These are phyloP conservation scores for Marcusenius ussheri DNA, from an alignment of 2,113 vertebrate species.

Conservation along the genomic window DNA sequence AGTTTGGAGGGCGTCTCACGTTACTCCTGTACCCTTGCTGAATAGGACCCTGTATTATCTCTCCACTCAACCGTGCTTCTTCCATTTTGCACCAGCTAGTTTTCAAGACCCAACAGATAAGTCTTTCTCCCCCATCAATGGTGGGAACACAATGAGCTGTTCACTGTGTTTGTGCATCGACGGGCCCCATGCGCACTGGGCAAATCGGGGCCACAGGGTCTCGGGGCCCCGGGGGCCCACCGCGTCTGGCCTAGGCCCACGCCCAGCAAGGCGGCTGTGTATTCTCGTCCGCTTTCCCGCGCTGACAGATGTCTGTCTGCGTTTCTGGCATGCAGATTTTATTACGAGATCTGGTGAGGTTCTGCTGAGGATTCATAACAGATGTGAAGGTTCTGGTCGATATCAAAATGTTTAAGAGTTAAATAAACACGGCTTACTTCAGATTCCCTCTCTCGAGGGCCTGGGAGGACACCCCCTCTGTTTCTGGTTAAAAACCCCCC, in stretches of 20 bases:
- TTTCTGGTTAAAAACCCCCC: slow-evolving; percentile 67
- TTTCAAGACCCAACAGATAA: slow-evolving; percentile 37
- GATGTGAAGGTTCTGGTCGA: slow-evolving; percentile 64
- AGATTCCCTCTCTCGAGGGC: slow-evolving; percentile 54
- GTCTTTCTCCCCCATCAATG: slow-evolving; percentile 35
- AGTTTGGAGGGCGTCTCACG: slow-evolving; percentile 50
- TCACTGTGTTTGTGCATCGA: slow-evolving; percentile 28
- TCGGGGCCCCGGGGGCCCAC: background rate
- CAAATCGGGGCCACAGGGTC: background rate
- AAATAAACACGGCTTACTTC: slow-evolving; percentile 66
- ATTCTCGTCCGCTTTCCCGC: slow-evolving; percentile 37
- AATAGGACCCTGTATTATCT: slow-evolving; percentile 40
- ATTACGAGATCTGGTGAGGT: slow-evolving; percentile 48
- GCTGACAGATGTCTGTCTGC: slow-evolving; percentile 48
- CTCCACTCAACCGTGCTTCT: slow-evolving; percentile 42
- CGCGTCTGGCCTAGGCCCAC: background rate
- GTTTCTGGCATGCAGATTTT: slow-evolving; percentile 44
- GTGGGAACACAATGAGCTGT: slow-evolving; percentile 27
- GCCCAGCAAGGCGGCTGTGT: slow-evolving; percentile 22
- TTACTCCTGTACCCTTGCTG: slow-evolving; percentile 45
- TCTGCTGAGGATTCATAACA: slow-evolving; percentile 60
- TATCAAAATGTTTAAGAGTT: slow-evolving; percentile 70
- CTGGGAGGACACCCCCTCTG: slow-evolving; percentile 57
- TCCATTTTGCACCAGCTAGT: slow-evolving; percentile 35
- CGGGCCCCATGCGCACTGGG: slow-evolving; percentile 16